Conservation (phyloP, 2,113 vertebrate genomes). For the Aegithalos caudatus region DNA sequence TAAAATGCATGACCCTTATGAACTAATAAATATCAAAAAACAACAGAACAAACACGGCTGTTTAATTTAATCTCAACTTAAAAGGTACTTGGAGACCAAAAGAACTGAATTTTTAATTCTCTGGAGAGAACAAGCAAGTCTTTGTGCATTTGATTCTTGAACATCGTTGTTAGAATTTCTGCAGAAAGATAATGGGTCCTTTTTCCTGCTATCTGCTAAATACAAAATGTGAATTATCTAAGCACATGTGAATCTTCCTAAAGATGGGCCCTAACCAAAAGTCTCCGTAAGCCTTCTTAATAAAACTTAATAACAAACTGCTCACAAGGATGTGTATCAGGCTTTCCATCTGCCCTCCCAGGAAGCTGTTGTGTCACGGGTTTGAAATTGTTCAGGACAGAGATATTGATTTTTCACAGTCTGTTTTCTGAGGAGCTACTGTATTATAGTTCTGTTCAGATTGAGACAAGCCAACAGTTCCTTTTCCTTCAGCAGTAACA, state of each 20-base stretch:
- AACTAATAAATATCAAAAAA: background rate
- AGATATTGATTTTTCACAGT: background rate
- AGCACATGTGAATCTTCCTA: background rate
- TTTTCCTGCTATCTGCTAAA: background rate
- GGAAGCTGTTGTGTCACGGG: fast-evolving
- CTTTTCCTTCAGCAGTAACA: background rate
- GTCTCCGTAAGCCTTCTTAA: background rate
- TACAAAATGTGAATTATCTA: background rate
- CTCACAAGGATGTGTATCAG: background rate
- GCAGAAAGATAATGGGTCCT: background rate
- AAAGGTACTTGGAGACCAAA: background rate
- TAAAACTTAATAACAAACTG: background rate
- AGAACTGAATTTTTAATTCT: background rate
- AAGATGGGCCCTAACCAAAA: background rate
- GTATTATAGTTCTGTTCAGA: background rate
- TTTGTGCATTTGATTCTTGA: background rate
- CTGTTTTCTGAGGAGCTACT: background rate
- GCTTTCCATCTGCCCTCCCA: background rate
- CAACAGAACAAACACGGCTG: background rate
- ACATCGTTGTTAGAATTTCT: fast-evolving
- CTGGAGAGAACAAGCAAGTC: background rate
- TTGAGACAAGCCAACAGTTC: background rate
- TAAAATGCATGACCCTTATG: background rate
- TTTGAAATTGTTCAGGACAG: background rate
- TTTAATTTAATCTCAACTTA: background rate